Evolutionary conservation across 2,888 invertebrate species (phyloP).

Genomic region (Cosmia trapezina): DNA sequence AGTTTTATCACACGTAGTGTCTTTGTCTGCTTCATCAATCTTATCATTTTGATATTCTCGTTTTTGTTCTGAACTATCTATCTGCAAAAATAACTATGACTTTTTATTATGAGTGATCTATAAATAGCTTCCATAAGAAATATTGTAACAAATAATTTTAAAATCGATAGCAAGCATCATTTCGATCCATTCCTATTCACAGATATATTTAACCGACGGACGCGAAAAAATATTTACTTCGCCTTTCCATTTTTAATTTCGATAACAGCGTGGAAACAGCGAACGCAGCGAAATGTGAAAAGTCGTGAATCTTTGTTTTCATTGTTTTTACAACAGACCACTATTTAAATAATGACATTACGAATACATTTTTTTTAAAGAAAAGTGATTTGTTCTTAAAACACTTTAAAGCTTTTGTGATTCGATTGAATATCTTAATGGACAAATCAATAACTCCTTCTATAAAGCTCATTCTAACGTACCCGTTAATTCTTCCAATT

Average conservation of each 20-base stretch:
- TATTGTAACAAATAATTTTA: constrained; percentile 12
- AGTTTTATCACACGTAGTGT: constrained; percentile 26
- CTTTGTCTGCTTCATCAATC: constrained; percentile 22
- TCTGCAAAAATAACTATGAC: neutral
- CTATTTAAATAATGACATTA: constrained; percentile 46
- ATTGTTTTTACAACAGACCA: constrained; percentile 44
- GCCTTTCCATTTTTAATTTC: constrained; percentile 51
- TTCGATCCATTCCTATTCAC: constrained; percentile 17
- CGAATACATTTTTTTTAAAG: neutral
- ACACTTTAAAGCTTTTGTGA: neutral
- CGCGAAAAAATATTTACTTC: constrained; percentile 32
- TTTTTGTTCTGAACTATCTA: neutral
- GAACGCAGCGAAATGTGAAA: constrained; percentile 38
- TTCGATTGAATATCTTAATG: neutral
- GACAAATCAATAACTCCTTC: neutral
- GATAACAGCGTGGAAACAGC: constrained; percentile 36
- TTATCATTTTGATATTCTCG: neutral
- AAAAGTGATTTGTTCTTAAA: neutral
- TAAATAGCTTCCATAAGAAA: constrained; percentile 9
- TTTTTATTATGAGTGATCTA: constrained; percentile 2
- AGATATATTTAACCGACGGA: constrained; percentile 4
- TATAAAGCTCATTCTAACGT: constrained; percentile 13
- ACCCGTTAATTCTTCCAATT: constrained; percentile 17
- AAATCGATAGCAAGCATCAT: constrained; percentile 13
- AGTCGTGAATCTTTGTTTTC: constrained; percentile 41